Conservation (phyloP, 2,797 vertebrate genomes). For the Meriones psammophilus region DNA sequence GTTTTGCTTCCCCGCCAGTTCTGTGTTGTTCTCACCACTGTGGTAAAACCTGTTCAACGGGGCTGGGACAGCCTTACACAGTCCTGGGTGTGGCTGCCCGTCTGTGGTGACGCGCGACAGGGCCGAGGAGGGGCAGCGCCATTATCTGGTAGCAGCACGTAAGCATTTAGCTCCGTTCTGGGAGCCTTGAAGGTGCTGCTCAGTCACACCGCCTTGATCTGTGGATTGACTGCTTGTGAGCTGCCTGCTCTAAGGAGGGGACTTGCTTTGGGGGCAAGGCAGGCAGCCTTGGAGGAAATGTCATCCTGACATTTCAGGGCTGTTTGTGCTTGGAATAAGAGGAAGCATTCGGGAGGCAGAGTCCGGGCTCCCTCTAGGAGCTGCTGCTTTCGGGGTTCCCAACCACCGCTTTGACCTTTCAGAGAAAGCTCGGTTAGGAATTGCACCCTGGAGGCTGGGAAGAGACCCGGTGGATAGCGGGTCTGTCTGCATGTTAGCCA, state of each 20-base stretch:
- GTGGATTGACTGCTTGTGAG: not conserved
- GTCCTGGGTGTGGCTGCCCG: too few relatives aligned
- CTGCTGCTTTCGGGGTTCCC: not conserved
- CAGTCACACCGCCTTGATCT: not conserved
- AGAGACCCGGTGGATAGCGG: not conserved
- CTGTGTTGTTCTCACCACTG: not conserved
- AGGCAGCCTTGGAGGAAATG: not conserved
- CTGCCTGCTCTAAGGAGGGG: not conserved
- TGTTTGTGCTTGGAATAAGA: not conserved
- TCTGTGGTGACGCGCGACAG: too few relatives aligned
- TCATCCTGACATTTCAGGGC: not conserved
- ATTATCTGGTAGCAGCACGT: not conserved
- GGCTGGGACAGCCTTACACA: not conserved
- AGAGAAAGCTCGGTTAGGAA: not conserved
- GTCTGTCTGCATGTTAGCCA: not conserved
- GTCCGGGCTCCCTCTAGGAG: not conserved
- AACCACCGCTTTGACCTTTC: not conserved
- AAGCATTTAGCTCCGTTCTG: not conserved
- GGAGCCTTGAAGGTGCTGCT: not conserved
- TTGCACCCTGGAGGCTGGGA: too few relatives aligned
- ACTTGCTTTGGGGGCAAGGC: not conserved
- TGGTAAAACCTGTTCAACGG: not conserved
- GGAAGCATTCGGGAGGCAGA: not conserved
- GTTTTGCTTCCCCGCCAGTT: not conserved
- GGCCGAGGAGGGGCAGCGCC: too few relatives aligned